phyloP scores from a whole-genome alignment of 2,797 vertebrate species.

The Anguilla pacifica region DNA sequence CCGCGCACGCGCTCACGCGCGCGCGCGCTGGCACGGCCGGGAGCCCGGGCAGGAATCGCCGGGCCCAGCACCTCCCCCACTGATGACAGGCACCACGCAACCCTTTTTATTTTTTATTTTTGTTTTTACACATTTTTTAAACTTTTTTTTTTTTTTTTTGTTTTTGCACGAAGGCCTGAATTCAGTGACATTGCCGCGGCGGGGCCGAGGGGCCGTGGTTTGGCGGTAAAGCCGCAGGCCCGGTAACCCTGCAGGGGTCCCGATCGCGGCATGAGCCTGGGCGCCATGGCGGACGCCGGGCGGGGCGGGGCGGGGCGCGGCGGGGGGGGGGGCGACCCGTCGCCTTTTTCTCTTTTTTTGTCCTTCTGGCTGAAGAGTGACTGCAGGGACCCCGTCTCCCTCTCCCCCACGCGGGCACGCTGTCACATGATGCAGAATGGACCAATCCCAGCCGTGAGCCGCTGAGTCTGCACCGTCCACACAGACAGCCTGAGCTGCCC shows the following conservation, averaged over 20 bases:
- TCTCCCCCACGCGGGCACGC: neutral
- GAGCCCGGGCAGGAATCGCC: neutral
- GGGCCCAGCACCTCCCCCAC: neutral
- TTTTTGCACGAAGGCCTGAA: constrained; percentile 20
- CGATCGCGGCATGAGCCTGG: neutral
- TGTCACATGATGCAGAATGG: neutral
- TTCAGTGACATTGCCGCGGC: neutral
- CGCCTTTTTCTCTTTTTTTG: neutral
- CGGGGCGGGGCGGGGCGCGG: neutral
- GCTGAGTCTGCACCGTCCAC: neutral
- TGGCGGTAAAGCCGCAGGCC: neutral
- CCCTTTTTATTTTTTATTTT: constrained; percentile 10
- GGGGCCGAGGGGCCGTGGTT: neutral
- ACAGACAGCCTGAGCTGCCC: neutral
- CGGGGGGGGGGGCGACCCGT: neutral
- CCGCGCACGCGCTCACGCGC: neutral
- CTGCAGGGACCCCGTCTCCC: neutral
- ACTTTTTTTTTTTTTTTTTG: constrained; percentile 22
- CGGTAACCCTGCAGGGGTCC: neutral
- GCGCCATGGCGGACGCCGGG: neutral
- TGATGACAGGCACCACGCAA: neutral
- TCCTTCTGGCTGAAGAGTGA: constrained; percentile 3
- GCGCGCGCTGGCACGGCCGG: constrained; percentile 1
- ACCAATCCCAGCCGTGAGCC: neutral
- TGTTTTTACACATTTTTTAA: neutral